Evolutionary conservation across 2,797 vertebrate species (phyloP).

Genomic region (Manis pentadactyla): DNA sequence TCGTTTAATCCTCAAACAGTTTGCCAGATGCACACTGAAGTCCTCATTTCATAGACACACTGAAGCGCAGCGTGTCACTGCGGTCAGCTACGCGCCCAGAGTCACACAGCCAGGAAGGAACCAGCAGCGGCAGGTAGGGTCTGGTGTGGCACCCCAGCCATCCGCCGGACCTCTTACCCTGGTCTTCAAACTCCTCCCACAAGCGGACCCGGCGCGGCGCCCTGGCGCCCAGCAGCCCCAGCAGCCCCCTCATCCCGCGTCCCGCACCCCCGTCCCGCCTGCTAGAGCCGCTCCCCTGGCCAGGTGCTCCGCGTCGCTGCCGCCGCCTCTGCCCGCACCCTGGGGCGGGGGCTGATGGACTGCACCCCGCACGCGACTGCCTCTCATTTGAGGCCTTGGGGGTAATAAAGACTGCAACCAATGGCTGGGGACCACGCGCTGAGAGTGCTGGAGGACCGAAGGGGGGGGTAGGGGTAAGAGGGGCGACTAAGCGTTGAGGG

Average conservation of each 20-base stretch:
- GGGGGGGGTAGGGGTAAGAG: not conserved
- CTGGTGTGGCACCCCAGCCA: not conserved
- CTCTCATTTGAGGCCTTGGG: slow-evolving; percentile 85
- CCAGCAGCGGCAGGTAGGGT: not conserved
- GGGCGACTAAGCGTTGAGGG: not conserved
- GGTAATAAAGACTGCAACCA: slow-evolving; percentile 81
- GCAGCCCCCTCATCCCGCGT: not conserved
- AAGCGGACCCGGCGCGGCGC: slow-evolving; percentile 84
- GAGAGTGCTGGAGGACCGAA: slow-evolving; percentile 13
- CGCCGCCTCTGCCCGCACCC: not conserved
- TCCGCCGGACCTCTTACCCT: slow-evolving; percentile 86
- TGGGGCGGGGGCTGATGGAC: not conserved
- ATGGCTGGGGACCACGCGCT: slow-evolving; percentile 87
- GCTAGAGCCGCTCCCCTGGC: no score
- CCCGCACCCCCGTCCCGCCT: not conserved
- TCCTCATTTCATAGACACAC: not conserved
- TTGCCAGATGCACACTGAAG: not conserved
- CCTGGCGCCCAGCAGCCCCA: not conserved
- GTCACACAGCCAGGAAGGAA: not conserved
- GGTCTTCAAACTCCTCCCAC: slow-evolving; percentile 92
- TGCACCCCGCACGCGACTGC: slow-evolving; percentile 88
- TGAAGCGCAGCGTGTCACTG: no score
- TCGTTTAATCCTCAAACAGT: slow-evolving; percentile 21
- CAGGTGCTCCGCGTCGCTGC: not conserved
- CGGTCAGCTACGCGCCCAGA: not conserved